These are phyloP conservation scores for Neomorphus geoffroyi DNA, from an alignment of 2,797 vertebrate genomes.

Conservation along the genomic window DNA sequence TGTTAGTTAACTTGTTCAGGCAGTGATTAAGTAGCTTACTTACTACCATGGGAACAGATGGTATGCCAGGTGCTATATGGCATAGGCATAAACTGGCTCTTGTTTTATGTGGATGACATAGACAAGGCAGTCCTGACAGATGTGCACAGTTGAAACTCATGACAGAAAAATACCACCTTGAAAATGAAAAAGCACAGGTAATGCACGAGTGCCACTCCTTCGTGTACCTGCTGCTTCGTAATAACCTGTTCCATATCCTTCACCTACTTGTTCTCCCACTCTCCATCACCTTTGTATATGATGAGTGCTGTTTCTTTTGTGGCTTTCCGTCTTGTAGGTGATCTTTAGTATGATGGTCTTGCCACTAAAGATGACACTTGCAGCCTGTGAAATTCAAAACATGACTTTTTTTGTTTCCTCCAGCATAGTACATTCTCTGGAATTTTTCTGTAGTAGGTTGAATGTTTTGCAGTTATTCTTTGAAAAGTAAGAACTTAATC, in stretches of 20 bases:
- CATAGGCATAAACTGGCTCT: neutral
- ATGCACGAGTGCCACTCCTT: neutral
- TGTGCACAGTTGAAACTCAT: neutral
- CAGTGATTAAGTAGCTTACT: neutral
- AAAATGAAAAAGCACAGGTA: neutral
- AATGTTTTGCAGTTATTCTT: neutral
- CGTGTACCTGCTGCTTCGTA: neutral
- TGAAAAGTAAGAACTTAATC: neutral
- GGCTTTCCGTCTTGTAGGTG: neutral
- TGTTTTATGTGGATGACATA: neutral
- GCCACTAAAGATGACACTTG: neutral
- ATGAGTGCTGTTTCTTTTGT: neutral
- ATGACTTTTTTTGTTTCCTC: neutral
- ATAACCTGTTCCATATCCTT: neutral
- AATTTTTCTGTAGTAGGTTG: neutral
- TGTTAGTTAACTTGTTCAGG: neutral
- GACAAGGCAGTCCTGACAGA: neutral
- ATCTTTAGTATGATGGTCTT: neutral
- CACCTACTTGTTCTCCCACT: neutral
- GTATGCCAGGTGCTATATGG: neutral
- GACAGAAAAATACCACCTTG: neutral
- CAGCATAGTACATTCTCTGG: neutral
- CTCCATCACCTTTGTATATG: neutral
- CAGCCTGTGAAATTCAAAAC: neutral
- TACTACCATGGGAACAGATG: neutral